Base-by-base conservation (phyloP, 1,140 invertebrate species). In the Zaprionus tsacasi region DNA sequence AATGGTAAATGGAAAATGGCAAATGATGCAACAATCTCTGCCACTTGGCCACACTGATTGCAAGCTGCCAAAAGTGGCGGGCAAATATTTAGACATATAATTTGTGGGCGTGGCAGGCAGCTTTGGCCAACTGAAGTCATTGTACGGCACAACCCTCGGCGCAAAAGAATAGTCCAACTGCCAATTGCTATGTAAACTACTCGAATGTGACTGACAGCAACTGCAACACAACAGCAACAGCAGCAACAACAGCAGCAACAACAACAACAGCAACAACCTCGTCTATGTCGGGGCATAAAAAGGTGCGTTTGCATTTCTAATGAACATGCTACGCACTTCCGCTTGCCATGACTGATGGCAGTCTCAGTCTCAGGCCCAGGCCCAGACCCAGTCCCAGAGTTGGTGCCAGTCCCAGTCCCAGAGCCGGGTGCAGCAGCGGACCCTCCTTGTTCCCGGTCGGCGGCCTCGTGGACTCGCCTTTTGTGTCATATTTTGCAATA, bases 261-360 rank as follows among this genome's bases (percentile, higher is more conserved):
- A 0, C 17, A 7, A 15, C 13, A 58, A 58, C 15, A 15, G 15
- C 55, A 17, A 15, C 56, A 36, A 58, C 56, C 5, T 38, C 55
- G 30, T 12, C 60, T 40, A 55, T 48, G 17, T 52, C 73, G 36
- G 48, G 71, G 75, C 68, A 80, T 68, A 78, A 78, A 70, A 89
- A 89, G 85, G 85, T 89, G 85, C 85, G 85, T 89, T 89, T 89
- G 85, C 81, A 89, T 89, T 89, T 89, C 86, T 81, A 89, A 89
- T 89, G 85, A 89, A 89, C 85, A 89, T 81, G 85, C 85, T 89
- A 89, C 85, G 85, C 85, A 89, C 85, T 89, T 89, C 85, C 85
- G 85, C 70, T 89, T 73, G 70, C 80, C 79, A 88, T 83, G 85
- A 89, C 74, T 89, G 85, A 89, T 89, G 85, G 78, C 33, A 61